A percentile compares a stretch with the other conserved stretches of the same genome.
phyloP scores from a whole-genome alignment of 2,113 vertebrate genomes.

The Dissostichus mawsoni region DNA sequence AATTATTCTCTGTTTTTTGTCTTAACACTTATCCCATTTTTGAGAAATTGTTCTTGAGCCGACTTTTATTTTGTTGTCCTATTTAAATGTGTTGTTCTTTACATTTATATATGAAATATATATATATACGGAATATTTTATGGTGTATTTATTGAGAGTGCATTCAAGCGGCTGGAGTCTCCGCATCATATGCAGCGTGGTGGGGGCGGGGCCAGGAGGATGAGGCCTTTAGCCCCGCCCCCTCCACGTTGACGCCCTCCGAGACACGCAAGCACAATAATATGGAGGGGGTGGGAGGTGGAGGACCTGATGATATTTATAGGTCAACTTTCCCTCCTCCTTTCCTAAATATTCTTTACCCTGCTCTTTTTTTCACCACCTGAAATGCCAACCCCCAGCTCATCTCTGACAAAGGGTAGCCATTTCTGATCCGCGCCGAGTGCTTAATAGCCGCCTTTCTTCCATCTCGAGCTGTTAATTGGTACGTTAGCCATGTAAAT shows the following conservation, averaged over 20 bases:
- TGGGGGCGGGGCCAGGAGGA: slow-evolving; percentile 64
- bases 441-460: slow-evolving; percentile 53
- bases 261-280: slow-evolving; percentile 81
- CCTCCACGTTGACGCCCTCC: slow-evolving; percentile 73
- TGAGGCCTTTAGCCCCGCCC: slow-evolving; percentile 67
- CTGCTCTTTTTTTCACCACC: slow-evolving; percentile 47
- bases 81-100: slow-evolving; percentile 86
- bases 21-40: slow-evolving; percentile 84
- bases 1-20: slow-evolving; percentile 82
- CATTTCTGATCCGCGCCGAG: slow-evolving; percentile 73
- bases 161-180: slow-evolving; percentile 79
- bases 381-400: slow-evolving; percentile 57
- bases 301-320: slow-evolving; percentile 12
- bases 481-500: slow-evolving; percentile 68
- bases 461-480: slow-evolving; percentile 78
- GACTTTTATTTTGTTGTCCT: slow-evolving; percentile 84
- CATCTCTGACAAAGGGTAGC: slow-evolving; percentile 74
- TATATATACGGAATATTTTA: slow-evolving; percentile 87
- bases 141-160: slow-evolving; percentile 87
- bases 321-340: slow-evolving; percentile 19
- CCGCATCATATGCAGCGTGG: slow-evolving; percentile 70
- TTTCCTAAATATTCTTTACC: slow-evolving; percentile 28
- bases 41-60: slow-evolving; percentile 82
- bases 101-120: slow-evolving; percentile 82
- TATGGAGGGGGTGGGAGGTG: slow-evolving; percentile 61